Evolutionary conservation across 2,797 vertebrate genomes (phyloP).

Genomic region (Chrysocyon brachyurus): DNA sequence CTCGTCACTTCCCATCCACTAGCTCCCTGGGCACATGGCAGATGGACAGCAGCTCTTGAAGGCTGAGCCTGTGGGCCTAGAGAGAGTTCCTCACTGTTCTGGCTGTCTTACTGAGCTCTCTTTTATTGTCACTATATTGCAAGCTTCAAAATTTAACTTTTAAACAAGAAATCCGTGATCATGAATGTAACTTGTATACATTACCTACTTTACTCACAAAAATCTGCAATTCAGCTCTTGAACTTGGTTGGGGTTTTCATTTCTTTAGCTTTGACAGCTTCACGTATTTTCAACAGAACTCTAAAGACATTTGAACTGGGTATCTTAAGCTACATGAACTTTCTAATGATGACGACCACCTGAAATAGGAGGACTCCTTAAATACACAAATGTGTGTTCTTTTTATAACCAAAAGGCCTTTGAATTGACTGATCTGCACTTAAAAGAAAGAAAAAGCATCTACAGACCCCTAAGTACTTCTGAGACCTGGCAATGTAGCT

Average conservation of each 20-base stretch:
- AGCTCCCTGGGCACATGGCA: background rate
- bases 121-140: background rate
- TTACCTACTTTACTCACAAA: background rate
- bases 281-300: background rate
- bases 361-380: background rate
- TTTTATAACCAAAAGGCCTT: background rate
- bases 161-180: background rate
- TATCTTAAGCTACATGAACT: background rate
- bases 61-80: background rate
- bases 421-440: background rate
- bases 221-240: background rate
- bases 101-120: background rate
- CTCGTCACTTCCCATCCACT: background rate
- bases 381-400: background rate
- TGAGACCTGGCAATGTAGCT: background rate
- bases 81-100: background rate
- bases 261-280: background rate
- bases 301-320: background rate
- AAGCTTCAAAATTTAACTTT: background rate
- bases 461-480: background rate
- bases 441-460: background rate
- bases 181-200: background rate
- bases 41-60: background rate
- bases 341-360: background rate
- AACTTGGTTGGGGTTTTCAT: background rate